Base-by-base conservation (phyloP, 2,888 invertebrate genomes). In the Synanthedon formicaeformis region DNA sequence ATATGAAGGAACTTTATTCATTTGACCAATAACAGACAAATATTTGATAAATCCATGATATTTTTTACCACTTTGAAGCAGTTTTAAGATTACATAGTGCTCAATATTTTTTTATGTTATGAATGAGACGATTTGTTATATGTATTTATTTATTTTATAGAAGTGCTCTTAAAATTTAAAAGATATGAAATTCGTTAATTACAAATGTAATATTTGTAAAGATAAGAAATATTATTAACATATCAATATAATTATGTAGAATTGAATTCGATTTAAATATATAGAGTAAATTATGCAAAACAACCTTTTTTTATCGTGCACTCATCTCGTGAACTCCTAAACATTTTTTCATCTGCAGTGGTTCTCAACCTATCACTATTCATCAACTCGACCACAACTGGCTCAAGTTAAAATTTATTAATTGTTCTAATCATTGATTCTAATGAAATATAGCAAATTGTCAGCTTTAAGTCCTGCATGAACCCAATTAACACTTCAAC, bases 1-100 rank as follows among this genome's bases (percentile, higher is more conserved):
- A 74, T 81, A 77, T 67, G 80, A 83, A 84, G 86, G 83, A 86
- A 83, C 83, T 87, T 86, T 87, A 87, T 87, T 86, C 86, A 86
- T 81, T 86, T 78, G 75, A 78, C 76, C 78, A 80, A 75, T 79
- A 80, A 79, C 73, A 77, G 78, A 81, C 75, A 78, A 76, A 73
- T 69, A 69, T 67, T 67, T 70, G 58, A 63, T 71, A 73, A n/a
- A 67, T 70, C 61, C 65, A 74, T 60, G 58, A 55, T 60, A 60
- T 69, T 64, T 64, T 64, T 64, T 66, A 62, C 62, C 58, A 67
- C 67, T 67, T 69, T 64, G 62, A 65, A 75, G 71, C 66, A 70
- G 72, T 66, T 69, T 52, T 54, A 62, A 75, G 63, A 74, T 71
- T 71, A 79, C 81, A 78, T 66, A 72, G 84, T 85, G 85, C 83